Base-by-base conservation (phyloP, 2,113 vertebrate genomes). In the Silurus asotus region DNA sequence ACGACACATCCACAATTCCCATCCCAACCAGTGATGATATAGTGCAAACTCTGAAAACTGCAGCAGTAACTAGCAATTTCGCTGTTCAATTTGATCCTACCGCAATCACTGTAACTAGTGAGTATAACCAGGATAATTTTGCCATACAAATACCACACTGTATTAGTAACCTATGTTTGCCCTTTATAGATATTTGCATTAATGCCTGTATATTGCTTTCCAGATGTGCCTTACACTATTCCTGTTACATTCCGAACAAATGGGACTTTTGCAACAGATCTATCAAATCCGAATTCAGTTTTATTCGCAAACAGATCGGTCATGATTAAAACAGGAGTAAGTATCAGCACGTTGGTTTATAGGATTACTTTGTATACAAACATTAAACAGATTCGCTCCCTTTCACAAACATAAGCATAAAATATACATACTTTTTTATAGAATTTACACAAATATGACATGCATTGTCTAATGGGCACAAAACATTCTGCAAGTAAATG, bases 271-370 rank as follows among this genome's bases (percentile, higher is more conserved):
- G 37, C 11, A 1, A 2, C 48, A 15, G 75, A 20, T 49, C 75
- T 90, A 5, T 83, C 13, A 37, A 55, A 65, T 45, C 28, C 28
- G 28, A 62, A 3, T 53, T 88, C 89, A 5, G 1, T 0, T 61
- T 62, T 49, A 23, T 90, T 76, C 56, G 51, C 2, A 37, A 78
- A 8, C 25, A 90, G 87, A 55, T n/a, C 81, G 20, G 1, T 2
- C 0, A 55, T 88, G 67, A 65, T 90, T 15, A 84, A 88, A 84
- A 8, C 2, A 0, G 86, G 70, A 72, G 89, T 90, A 74, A 48
- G 88, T 85, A 58, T 45, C 13, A 56, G 6, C 7, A 23, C 13
- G 8, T 2, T 23, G 8, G 2, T 15, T 58, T 74, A 28, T 7
- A 20, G 13, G 6, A 55, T 25, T 4, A 53, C 7, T 53, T 53